Conservation (phyloP, 2,113 vertebrate genomes). For the Odobenus rosmarus region DNA sequence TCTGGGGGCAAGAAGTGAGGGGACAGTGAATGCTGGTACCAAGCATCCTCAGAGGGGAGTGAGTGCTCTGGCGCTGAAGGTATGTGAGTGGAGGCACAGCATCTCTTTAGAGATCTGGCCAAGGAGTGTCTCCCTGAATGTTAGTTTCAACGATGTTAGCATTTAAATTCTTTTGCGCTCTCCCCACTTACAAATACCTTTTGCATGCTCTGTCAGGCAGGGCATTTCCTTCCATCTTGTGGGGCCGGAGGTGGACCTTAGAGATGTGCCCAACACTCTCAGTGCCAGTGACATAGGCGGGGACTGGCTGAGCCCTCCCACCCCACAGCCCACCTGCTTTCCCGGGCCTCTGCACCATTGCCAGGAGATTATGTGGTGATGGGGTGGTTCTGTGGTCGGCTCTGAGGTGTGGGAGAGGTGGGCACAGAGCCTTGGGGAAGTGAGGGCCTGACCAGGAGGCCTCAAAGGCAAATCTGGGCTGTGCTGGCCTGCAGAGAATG, state of each 20-base stretch:
- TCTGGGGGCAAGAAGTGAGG: not conserved
- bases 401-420: not conserved
- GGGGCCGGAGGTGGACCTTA: too few relatives aligned
- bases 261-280: not conserved
- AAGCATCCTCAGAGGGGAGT: not conserved
- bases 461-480: not conserved
- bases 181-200: not conserved
- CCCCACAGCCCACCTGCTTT: not conserved
- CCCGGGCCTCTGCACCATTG: not conserved
- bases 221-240: not conserved
- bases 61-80: not conserved
- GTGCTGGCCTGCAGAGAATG: not conserved
- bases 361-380: not conserved
- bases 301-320: not conserved
- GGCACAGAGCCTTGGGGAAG: not conserved
- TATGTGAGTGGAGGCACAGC: not conserved
- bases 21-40: not conserved
- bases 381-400: fast-evolving
- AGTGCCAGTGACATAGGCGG: not conserved
- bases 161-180: not conserved
- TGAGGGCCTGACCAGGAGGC: too few relatives aligned
- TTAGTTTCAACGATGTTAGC: not conserved
- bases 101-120: not conserved
- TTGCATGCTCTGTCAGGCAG: not conserved
- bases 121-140: not conserved